Evolutionary conservation across 2,797 vertebrate species (phyloP), one percentile per base, ranked within the genome.

Genomic region (Buceros bicornis): DNA sequence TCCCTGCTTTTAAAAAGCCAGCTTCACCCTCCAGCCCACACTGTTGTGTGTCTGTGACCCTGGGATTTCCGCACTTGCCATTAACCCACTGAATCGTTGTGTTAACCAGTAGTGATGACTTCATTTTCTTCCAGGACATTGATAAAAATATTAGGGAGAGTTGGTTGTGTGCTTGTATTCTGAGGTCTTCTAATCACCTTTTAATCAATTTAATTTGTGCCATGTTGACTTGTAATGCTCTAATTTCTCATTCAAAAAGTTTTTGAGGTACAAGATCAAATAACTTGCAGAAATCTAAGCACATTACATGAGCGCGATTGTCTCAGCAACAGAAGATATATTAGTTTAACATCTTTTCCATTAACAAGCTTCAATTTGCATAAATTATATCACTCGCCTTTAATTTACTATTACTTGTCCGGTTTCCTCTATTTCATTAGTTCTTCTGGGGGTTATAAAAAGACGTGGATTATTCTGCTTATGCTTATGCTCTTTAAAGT

Each of bases 301-400:
- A 37, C 48, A 4, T 53, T 16, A 4, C 7, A 1, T 25, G 5
- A 6, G 29, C 82, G 28, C 54, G 20, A 2, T 65, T 83, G 82
- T 64, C 82, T 90, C 69, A 78, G 90, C 42, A 64, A 65, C 89
- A 57, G n/a, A 65, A 92, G 79, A 74, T 87, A 1, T 19, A 82
- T 91, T 91, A 76, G 71, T 81, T 95, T 71, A 91, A 90, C 93
- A 95, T 79, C 40, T 94, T 94, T 76, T 64, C 88, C 80, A 93
- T 90, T 95, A 93, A 90, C 82, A 69, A 90, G 88, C 82, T 83
- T 84, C 90, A 69, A 94, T 97, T 95, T 94, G 66, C 90, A 89
- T 90, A 90, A 91, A 93, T 95, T 90, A 94, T 88, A 79, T 82
- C 82, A 31, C 58, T 35, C 47, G 65, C 54, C 50, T 79, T 89